Evolutionary conservation across 2,113 vertebrate species (phyloP).

Genomic region (Sitta europaea): DNA sequence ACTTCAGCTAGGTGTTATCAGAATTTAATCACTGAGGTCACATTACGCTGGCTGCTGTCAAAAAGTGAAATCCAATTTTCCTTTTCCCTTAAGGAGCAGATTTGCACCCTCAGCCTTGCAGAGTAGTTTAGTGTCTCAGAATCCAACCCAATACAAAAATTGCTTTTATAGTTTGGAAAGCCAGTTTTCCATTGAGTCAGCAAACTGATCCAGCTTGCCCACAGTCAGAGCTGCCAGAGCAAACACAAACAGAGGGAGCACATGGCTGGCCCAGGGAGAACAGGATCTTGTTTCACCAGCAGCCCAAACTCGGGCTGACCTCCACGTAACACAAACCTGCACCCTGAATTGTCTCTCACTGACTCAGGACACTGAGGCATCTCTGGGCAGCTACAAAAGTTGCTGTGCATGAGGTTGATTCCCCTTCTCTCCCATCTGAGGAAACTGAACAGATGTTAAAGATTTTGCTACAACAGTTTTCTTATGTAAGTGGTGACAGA

Average conservation of each 20-base stretch:
- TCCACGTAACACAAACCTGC: neutral
- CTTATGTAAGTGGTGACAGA: fast-evolving
- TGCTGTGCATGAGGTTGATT: neutral
- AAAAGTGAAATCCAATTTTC: neutral
- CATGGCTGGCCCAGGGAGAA: neutral
- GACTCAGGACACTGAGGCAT: neutral
- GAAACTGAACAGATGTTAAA: fast-evolving
- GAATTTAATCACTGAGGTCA: neutral
- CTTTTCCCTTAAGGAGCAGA: neutral
- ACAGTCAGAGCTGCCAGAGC: neutral
- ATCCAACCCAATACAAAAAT: neutral
- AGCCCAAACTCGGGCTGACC: neutral
- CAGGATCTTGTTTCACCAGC: neutral
- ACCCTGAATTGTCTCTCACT: neutral
- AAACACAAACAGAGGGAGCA: constrained; percentile 19
- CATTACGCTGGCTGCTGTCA: fast-evolving
- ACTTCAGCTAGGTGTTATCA: neutral
- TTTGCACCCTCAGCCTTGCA: neutral
- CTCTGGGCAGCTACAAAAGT: fast-evolving
- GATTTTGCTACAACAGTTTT: neutral
- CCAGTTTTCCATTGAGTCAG: constrained; percentile 23
- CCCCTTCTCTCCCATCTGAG: neutral
- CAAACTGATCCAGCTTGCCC: neutral
- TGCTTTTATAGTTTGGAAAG: neutral
- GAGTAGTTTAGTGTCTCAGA: neutral